Percentiles rank a stretch among this genome's conserved stretches.
These are phyloP conservation scores for Homarus americanus DNA, from an alignment of 1,140 invertebrate genomes.

Conservation along the genomic window DNA sequence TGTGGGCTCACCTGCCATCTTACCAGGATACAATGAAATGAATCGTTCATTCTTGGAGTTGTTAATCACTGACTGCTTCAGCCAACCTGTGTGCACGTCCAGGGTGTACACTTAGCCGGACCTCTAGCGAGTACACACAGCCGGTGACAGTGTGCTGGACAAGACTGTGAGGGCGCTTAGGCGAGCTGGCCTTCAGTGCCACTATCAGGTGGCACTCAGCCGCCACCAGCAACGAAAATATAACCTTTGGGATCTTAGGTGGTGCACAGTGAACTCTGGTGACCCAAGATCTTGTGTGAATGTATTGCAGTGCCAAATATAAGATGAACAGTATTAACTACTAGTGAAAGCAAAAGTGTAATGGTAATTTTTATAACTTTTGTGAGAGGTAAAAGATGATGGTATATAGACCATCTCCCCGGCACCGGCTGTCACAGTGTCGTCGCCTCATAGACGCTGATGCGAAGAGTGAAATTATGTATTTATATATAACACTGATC, in stretches of 20 bases:
- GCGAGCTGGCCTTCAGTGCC: neutral
- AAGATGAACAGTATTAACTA: slow-evolving; percentile 48
- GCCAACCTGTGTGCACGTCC: neutral
- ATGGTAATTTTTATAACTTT: slow-evolving; percentile 2
- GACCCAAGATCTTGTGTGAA: neutral
- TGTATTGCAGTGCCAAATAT: slow-evolving; percentile 34
- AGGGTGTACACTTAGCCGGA: too few species aligned
- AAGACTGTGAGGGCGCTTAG: too few species aligned
- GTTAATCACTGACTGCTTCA: neutral
- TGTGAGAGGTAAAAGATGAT: neutral
- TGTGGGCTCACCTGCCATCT: slow-evolving; percentile 3
- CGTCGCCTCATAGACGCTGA: neutral
- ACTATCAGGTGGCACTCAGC: neutral
- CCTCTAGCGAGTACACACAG: too few species aligned
- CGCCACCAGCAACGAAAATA: slow-evolving; percentile 36
- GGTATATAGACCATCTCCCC: neutral
- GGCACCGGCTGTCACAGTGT: neutral
- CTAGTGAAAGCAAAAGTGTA: neutral
- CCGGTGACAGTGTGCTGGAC: neutral
- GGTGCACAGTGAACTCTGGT: neutral
- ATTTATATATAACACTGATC: neutral
- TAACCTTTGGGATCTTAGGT: neutral
- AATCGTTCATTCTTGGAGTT: neutral
- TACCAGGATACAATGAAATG: slow-evolving; percentile 27
- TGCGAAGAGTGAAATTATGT: neutral